Conservation (phyloP, 1,140 invertebrate species). For the Mactra quadrangularis region DNA sequence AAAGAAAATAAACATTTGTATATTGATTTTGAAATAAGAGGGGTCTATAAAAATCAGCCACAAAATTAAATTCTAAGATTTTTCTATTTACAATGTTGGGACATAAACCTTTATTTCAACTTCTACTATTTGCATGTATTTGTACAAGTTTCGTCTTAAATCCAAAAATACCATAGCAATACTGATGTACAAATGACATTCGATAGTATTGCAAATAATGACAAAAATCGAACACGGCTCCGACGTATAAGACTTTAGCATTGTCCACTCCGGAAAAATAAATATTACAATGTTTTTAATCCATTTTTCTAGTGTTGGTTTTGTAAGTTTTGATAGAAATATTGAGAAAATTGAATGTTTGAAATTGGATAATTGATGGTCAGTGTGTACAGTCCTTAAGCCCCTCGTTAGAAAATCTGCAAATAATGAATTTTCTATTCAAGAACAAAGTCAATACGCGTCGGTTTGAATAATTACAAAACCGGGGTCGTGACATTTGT, state of each 20-base stretch:
- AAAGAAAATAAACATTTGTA: constrained; percentile 61
- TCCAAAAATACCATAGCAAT: constrained; percentile 38
- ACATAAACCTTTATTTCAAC: constrained; percentile 58
- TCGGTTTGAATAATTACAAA: neutral
- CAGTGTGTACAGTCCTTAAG: neutral
- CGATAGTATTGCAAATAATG: constrained; percentile 44
- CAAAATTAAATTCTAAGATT: constrained; percentile 58
- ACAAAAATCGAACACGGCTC: constrained; percentile 56
- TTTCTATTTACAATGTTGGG: constrained; percentile 29
- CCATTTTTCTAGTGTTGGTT: constrained; percentile 47
- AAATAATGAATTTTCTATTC: constrained; percentile 45
- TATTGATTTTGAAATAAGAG: constrained; percentile 50
- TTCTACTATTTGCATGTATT: constrained; percentile 53
- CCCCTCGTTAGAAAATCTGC: constrained; percentile 22
- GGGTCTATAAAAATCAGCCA: constrained; percentile 14
- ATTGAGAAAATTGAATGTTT: constrained; percentile 52
- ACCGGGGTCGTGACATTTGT: constrained; percentile 49
- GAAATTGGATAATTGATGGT: constrained; percentile 48
- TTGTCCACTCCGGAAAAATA: constrained; percentile 21
- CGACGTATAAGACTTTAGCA: too few relatives aligned
- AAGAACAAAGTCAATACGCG: constrained; percentile 33
- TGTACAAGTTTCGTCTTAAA: constrained; percentile 12
- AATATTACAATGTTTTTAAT: constrained; percentile 44
- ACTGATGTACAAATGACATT: constrained; percentile 41
- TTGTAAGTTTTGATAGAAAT: constrained; percentile 28